A percentile compares a stretch with the other conserved stretches of the same genome.
phyloP scores from a whole-genome alignment of 2,797 vertebrate species.

The Lacerta viridis region DNA sequence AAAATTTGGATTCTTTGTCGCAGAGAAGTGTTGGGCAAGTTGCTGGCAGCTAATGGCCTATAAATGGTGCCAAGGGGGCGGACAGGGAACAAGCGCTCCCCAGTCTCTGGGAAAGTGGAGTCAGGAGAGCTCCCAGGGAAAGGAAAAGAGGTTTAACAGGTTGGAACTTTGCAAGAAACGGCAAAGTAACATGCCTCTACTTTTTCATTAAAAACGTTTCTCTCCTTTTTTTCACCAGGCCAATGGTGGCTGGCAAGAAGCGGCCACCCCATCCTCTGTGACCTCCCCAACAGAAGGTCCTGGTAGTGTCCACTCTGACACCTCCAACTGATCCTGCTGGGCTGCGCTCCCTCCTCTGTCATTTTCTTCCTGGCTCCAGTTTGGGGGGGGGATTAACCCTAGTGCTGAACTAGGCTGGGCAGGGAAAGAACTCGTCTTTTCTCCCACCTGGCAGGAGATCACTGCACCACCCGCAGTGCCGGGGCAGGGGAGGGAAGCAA shows the following conservation, averaged over 20 bases:
- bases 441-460: not conserved
- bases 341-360: slow-evolving; percentile 1
- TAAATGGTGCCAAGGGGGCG: not conserved
- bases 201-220: not conserved
- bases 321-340: slow-evolving; percentile 87
- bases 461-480: not conserved
- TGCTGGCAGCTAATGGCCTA: not conserved
- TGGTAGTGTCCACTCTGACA: slow-evolving; percentile 90
- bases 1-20: not conserved
- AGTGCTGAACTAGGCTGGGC: slow-evolving; percentile 21
- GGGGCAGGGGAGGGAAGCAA: slow-evolving; percentile 11
- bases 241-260: slow-evolving; percentile 92
- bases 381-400: not conserved
- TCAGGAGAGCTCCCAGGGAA: not conserved
- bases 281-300: slow-evolving; percentile 85
- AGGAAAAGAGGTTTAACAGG: not conserved
- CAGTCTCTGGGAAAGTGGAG: not conserved
- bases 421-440: not conserved
- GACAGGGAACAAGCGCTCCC: not conserved
- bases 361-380: not conserved
- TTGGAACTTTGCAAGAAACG: too few species aligned
- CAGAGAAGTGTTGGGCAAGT: not conserved
- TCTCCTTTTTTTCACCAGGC: slow-evolving; percentile 76
- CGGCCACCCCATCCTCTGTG: slow-evolving; percentile 87
- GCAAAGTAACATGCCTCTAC: too few species aligned